Base-by-base conservation (phyloP, 1,140 invertebrate genomes). In the Drosophila subobscura region DNA sequence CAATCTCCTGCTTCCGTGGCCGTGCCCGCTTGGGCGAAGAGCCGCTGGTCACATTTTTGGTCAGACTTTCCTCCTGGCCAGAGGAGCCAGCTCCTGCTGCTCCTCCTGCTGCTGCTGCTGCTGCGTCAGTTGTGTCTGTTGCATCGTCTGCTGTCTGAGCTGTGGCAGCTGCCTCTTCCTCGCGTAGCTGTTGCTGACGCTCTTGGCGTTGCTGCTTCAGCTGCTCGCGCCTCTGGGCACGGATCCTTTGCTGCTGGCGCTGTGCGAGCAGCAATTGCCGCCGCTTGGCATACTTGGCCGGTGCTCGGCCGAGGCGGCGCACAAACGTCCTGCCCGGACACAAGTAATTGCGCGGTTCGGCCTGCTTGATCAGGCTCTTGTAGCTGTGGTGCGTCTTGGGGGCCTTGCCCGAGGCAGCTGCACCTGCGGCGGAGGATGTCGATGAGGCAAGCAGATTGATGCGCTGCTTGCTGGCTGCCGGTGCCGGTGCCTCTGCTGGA, bases 331-430 rank as follows among this genome's bases (percentile, higher is more conserved):
- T 79, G 3, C 89, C 89, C 14, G 80, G 57, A 50, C 70, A 84
- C 33, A 92, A 29, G 58, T 88, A 91, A 5, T 81, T 77, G 46
- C 84, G 90, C 14, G 91, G 90, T 59, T 91, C 89, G 4, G 90
- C 77, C 77, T 91, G 91, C 52, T 91, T 92, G 41, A 92, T 92
- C 23, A 92, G 77, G 57, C 77, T 91, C 55, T 92, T 92, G 57
- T 92, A 92, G 53, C 91, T 89, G 45, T 85, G 89, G 6, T 85
- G 90, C 7, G 77, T 56, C 12, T 89, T 75, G 27, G 90, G 59
- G 64, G 91, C 91, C 45, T 91, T 91, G 54, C 61, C 63, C 33
- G 70, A 66, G n/a, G 54, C 27, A 37, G 33, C 7, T 25, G 33
- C 41, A 20, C 16, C 16, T 42, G 40, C 70, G 10, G 10, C 33